Conservation (phyloP, 2,113 vertebrate genomes). For the Apeltes quadracus region DNA sequence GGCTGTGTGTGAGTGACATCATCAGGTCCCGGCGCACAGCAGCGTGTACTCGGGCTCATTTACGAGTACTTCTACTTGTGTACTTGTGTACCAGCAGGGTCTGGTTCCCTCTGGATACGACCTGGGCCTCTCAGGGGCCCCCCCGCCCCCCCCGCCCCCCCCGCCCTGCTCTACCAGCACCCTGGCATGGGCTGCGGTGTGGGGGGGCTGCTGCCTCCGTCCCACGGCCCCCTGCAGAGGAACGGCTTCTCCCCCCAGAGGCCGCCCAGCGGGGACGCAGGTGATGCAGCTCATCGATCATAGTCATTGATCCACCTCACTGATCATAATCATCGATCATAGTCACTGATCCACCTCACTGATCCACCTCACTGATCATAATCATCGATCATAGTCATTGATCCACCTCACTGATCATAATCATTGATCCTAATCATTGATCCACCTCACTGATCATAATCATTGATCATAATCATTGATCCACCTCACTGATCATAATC, state of each 20-base stretch:
- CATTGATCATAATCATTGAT: too few relatives aligned
- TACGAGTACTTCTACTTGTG: not conserved
- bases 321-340: too few relatives aligned
- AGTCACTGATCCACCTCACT: too few relatives aligned
- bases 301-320: too few relatives aligned
- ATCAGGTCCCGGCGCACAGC: too few relatives aligned
- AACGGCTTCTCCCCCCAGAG: conserved; percentile 93
- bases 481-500: too few relatives aligned
- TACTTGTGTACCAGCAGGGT: conserved; percentile 76
- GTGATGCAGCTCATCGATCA: conserved; percentile 29
- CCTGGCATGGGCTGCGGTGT: conserved; percentile 83
- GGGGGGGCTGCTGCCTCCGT: conserved; percentile 88
- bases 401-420: too few relatives aligned
- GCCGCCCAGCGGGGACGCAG: conserved; percentile 92
- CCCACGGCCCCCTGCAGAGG: conserved; percentile 91
- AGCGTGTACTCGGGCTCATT: too few relatives aligned
- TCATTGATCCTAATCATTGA: too few relatives aligned
- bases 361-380: too few relatives aligned
- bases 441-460: too few relatives aligned
- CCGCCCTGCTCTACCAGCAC: conserved; percentile 91
- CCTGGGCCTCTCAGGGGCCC: conserved; percentile 91
- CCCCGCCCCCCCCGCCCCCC: conserved; percentile 86
- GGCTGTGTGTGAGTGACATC: conserved; percentile 91
- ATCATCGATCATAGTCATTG: too few relatives aligned
- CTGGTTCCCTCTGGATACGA: conserved; percentile 93